Evolutionary conservation across 2,797 vertebrate species (phyloP).

Genomic region (Triplophysa yarkandensis): DNA sequence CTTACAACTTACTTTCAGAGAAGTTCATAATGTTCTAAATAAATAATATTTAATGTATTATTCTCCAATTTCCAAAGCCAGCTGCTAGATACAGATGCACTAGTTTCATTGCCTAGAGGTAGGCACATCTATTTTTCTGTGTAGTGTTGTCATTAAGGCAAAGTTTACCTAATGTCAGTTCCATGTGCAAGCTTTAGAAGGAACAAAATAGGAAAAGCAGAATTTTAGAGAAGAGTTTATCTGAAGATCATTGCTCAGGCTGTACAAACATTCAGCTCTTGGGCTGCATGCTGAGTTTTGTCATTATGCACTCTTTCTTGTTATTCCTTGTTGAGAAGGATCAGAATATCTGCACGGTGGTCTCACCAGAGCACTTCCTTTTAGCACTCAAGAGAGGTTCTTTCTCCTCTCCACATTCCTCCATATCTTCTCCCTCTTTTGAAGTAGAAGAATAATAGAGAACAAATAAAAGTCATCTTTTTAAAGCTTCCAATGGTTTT

Average conservation of each 20-base stretch:
- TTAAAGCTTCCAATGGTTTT: constrained; percentile 5
- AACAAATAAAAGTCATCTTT: constrained; percentile 29
- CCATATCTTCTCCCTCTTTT: constrained; percentile 27
- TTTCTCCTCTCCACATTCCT: constrained; percentile 32
- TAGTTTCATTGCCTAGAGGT: not conserved
- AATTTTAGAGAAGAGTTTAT: constrained; percentile 38
- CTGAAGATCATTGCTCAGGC: constrained; percentile 38
- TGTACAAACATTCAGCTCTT: constrained; percentile 52
- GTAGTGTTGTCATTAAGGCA: constrained; percentile 25
- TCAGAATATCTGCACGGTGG: constrained; percentile 34
- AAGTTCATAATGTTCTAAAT: not conserved
- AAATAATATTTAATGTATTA: not conserved
- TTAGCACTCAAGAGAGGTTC: constrained; percentile 28
- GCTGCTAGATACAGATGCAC: constrained; percentile 10
- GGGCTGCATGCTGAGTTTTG: constrained; percentile 40
- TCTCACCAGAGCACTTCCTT: constrained; percentile 32
- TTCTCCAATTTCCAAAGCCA: constrained; percentile 2
- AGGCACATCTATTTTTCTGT: not conserved
- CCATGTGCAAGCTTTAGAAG: constrained; percentile 20
- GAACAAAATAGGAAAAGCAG: constrained; percentile 41
- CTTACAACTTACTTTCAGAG: not conserved
- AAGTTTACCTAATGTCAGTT: constrained; percentile 16
- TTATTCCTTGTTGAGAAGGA: constrained; percentile 46
- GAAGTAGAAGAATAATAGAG: constrained; percentile 20
- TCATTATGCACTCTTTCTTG: constrained; percentile 20